Base-by-base conservation (phyloP, 2,888 invertebrate species). In the Falcaria lacertinaria region DNA sequence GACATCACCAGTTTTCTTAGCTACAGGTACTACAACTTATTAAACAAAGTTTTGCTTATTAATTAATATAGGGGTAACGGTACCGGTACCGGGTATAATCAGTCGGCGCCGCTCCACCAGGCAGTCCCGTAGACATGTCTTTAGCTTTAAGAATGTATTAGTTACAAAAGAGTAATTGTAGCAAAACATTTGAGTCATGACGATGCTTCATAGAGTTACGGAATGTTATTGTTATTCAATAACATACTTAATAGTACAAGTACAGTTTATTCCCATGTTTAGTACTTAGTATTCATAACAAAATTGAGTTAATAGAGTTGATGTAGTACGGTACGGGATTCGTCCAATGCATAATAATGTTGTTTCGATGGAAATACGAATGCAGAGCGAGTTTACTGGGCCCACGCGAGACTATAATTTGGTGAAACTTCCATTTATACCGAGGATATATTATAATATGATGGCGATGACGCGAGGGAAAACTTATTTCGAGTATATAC, bases 321-420 rank as follows among this genome's bases (percentile, higher is more conserved):
- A 47, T 37, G 33, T 54, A 49, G 47, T 47, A 45, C 36, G 34
- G 37, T 33, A 11, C 19, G 38, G 50, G 48, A 48, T 50, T 53
- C 57, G 52, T 61, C 52, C 57, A 61, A 70, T 72, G 70, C 62
- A 73, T 74, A 69, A 59, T 69, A 72, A 74, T 69, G 62, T 53
- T 52, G 50, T 54, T 57, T 54, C 59, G 57, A 64, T 61, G 60
- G 58, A 57, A 60, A 62, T 60, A 47, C 48, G 50, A 57, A 54
- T 53, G 47, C 50, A 45, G 45, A 45, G 50, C 45, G 51, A 46
- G 37, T 28, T 22, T 22, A 37, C 43, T 22, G 44, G 41, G 37
- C 39, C 17, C 50, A 56, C 52, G 53, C 56, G 50, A 55, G 51
- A 45, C 44, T 45, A 22, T 22, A 22, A 22, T 22, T 22, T 14